Conservation (phyloP, 2,888 invertebrate genomes). For the Zaprionus obscuricornis region DNA sequence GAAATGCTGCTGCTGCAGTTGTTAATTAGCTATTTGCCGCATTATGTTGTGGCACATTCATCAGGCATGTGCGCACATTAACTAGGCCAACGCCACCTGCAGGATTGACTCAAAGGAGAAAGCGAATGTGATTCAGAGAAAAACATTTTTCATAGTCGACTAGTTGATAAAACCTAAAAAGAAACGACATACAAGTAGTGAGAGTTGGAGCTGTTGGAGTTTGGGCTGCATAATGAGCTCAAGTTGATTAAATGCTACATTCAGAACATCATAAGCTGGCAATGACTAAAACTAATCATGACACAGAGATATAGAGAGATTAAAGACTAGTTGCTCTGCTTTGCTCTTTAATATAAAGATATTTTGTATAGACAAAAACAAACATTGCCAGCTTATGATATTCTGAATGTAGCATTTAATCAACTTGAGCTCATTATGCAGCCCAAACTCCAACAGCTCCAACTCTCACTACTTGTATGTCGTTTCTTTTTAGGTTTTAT, state of each 20-base stretch:
- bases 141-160: not conserved
- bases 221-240: conserved; percentile 5
- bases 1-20: conserved; percentile 63
- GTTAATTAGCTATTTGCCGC: conserved; percentile 72
- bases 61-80: conserved; percentile 40
- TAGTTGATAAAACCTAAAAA: not conserved
- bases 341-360: no score
- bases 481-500: not conserved
- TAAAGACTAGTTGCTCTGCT: no score
- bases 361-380: no score
- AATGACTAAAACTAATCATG: not conserved
- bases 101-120: conserved; percentile 36
- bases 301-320: no score
- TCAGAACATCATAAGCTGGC: conserved; percentile 15
- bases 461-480: no score
- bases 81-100: conserved; percentile 53
- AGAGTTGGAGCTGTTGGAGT: no score
- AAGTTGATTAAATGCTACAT: conserved; percentile 40
- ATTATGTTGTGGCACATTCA: conserved; percentile 42
- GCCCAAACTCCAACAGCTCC: no score
- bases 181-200: no score
- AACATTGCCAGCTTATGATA: no score
- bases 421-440: conserved; percentile 25
- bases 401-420: conserved; percentile 34
- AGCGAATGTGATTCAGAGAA: conserved; percentile 9